Evolutionary conservation across 2,888 invertebrate genomes (phyloP), one percentile per base, ranked within the genome.

Genomic region (Nematopogon swammerdamellus): DNA sequence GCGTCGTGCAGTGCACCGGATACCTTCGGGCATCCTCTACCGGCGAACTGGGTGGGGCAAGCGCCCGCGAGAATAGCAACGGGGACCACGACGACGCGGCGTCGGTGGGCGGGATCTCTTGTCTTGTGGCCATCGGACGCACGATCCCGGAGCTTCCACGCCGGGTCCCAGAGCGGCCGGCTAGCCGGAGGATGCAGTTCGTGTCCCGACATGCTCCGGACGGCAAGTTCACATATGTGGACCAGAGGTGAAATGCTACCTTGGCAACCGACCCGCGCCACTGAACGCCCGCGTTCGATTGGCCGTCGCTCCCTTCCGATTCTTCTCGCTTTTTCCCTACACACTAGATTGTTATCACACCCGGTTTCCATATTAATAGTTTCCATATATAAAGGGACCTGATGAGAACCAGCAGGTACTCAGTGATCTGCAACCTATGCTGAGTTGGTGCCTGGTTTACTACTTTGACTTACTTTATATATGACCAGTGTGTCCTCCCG

Each of bases 11-110:
- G 63, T 96, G 94, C 63, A 95, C 93, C 2, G 96, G 96, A 0
- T 96, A 95, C 64, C 72, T 97, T 42, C 96, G 96, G 65, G 92
- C 95, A 0, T 95, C 94, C 95, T 85, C 91, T 92, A 1, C 85
- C 88, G 1, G 93, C 92, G 70, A 81, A 88, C 56, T 85, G 85
- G 1, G 75, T 88, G 43, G 87, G 86, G 87, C 87, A 52, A 81
- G 80, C 50, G 86, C 53, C 47, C 84, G 85, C 1, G 68, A 87
- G 29, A 88, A 88, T 53, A 88, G 87, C 55, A 82, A 82, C 52
- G 88, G 89, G 58, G 71, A 71, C 45, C 88, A 87, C 45, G 82
- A 64, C 4, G 80, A 79, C 25, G 80, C 77, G n/a, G 71, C 70
- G 50, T 62, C 63, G 81, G 49, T 65, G 81, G 63, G 58, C 72